Evolutionary conservation across 2,888 invertebrate species (phyloP), one percentile per base, ranked within the genome.

Genomic region (Azorinus chamasolen): DNA sequence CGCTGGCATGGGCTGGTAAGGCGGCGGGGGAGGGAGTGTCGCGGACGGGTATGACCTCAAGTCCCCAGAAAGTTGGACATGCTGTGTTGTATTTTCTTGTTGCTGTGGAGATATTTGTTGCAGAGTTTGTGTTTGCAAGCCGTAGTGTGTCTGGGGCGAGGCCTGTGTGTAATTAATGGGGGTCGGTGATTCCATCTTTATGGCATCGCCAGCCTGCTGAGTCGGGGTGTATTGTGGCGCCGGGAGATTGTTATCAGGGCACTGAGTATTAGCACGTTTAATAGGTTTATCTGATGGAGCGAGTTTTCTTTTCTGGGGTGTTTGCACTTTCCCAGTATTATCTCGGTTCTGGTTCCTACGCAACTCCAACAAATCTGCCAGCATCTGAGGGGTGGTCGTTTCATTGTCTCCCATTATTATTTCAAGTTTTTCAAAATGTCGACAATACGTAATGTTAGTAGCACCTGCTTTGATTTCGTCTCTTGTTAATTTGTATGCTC

Each of bases 401-500:
- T 62, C 57, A 39, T 80, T 65, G 45, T 80, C 77, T 4, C 76
- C 65, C 46, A 51, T 65, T 22, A 80, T 76, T 22, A 80, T 77
- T 45, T 63, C 57, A 27, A 80, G 57, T 41, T 73, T 73, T 39
- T 80, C 80, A 55, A 58, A 80, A 58, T 80, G 80, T 43, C 73
- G 51, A 62, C 80, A 80, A 27, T 76, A 77, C 12, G 76, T 77
- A 16, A 80, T 74, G 27, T 69, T 62, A 43, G 45, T 57, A n/a
- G 53, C 54, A 4, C 76, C 73, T 5, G 53, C 51, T 14, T 45
- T 55, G 24, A 77, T 69, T 53, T 80, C 80, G 45, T 76, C 80
- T 64, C 70, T 70, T 0, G 80, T 80, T 16, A 80, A 53, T 55
- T 80, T 80, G 50, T 80, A 80, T 6, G 80, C 80, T 8, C 80